phyloP scores from a whole-genome alignment of 2,797 vertebrate genomes.

The Hydrophis major region DNA sequence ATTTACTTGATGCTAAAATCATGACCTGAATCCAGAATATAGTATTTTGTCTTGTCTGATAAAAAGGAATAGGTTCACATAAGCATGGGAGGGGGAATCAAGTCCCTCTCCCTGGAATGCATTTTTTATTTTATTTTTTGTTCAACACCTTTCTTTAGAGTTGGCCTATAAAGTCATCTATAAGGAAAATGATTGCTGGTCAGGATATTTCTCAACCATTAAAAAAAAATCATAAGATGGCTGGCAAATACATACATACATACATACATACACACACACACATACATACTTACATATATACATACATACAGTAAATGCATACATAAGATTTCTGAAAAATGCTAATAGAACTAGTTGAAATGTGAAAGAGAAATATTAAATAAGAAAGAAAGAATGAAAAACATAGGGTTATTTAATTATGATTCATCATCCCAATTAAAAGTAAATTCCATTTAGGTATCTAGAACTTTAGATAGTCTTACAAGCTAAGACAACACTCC shows the following conservation, averaged over 20 bases:
- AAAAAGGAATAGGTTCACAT: not conserved
- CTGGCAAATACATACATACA: too few species aligned
- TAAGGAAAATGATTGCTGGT: too few species aligned
- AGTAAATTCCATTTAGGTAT: not conserved
- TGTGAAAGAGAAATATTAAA: not conserved
- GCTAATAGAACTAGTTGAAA: too few species aligned
- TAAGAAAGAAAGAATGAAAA: not conserved
- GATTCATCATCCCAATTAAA: not conserved
- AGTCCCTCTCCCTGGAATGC: accelerated
- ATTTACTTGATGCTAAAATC: not conserved
- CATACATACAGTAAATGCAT: too few species aligned
- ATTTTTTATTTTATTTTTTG: not conserved
- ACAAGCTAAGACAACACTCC: not conserved
- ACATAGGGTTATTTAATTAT: not conserved
- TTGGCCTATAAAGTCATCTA: not conserved
- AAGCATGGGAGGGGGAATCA: not conserved
- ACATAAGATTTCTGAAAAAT: not conserved
- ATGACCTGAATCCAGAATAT: not conserved
- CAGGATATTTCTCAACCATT: too few species aligned
- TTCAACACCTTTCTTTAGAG: not conserved
- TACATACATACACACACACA: too few species aligned
- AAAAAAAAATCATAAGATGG: too few species aligned
- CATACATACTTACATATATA: too few species aligned
- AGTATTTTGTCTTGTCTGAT: not conserved
- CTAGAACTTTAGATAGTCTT: not conserved